These are phyloP conservation scores for Myotis yumanensis DNA, from an alignment of 2,113 vertebrate genomes.

Conservation along the genomic window DNA sequence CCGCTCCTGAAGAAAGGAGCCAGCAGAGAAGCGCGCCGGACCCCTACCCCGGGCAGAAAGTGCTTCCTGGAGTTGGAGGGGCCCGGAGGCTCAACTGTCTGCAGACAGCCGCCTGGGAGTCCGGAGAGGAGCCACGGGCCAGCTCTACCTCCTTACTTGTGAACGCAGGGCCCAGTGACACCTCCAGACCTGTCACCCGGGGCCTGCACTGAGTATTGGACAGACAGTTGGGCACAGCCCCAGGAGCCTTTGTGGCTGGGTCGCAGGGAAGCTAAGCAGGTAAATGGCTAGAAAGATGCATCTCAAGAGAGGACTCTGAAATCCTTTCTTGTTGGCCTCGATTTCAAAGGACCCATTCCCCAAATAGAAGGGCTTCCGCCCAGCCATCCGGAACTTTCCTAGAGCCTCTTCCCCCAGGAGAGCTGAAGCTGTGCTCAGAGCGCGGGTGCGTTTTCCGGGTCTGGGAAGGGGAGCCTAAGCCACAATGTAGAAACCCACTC, in stretches of 20 bases:
- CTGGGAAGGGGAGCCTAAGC: neutral
- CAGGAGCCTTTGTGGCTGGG: fast-evolving
- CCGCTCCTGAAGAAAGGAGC: neutral
- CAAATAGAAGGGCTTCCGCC: neutral
- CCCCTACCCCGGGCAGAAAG: fast-evolving
- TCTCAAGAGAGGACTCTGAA: neutral
- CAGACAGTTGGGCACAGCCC: neutral
- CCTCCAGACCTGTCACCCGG: fast-evolving
- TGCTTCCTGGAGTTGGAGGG: neutral
- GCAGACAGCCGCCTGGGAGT: fast-evolving
- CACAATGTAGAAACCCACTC: neutral
- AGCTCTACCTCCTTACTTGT: neutral
- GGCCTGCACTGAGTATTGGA: neutral
- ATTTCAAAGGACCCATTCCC: neutral
- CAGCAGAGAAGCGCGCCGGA: neutral
- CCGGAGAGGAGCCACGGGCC: fast-evolving
- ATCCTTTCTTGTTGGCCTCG: neutral
- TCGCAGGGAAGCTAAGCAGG: neutral
- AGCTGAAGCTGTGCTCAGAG: neutral
- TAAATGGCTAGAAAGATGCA: neutral
- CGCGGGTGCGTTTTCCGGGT: neutral
- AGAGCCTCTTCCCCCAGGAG: neutral
- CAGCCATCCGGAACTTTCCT: neutral
- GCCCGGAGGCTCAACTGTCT: neutral
- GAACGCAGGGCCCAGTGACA: neutral